Percentiles rank a stretch among this genome's conserved stretches.
These are phyloP conservation scores for Palythoa grandiflora DNA, from an alignment of 92 coral and sea anemone genomes.

Conservation along the genomic window DNA sequence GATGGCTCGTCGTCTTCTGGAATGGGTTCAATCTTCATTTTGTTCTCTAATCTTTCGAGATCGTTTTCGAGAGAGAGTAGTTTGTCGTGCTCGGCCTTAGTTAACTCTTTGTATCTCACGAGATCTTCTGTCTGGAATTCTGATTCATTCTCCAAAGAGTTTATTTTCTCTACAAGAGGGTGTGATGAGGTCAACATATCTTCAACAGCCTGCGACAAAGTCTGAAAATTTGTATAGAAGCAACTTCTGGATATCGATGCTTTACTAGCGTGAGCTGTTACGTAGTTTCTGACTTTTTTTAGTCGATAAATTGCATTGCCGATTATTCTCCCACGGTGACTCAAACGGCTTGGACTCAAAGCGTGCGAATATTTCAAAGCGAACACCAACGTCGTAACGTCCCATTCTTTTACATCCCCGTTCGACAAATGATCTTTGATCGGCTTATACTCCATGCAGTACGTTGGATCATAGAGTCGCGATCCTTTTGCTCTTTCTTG, in stretches of 20 bases:
- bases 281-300: slow-evolving; percentile 41
- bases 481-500: slow-evolving; percentile 16
- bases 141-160: slow-evolving; percentile 39
- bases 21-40: slow-evolving; percentile 25
- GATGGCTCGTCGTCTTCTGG: background rate
- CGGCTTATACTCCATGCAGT: slow-evolving; percentile 22
- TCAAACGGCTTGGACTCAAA: slow-evolving; percentile 12
- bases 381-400: slow-evolving; percentile 29
- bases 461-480: slow-evolving; percentile 47
- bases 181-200: slow-evolving; percentile 39
- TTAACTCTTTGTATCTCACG: slow-evolving; percentile 27
- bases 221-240: slow-evolving; percentile 33
- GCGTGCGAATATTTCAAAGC: slow-evolving; percentile 49
- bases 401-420: slow-evolving; percentile 60
- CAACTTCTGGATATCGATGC: slow-evolving; percentile 33
- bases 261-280: slow-evolving; percentile 41
- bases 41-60: slow-evolving; percentile 47
- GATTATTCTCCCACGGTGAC: slow-evolving; percentile 27
- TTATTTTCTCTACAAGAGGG: slow-evolving; percentile 38
- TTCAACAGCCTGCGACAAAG: slow-evolving; percentile 46
- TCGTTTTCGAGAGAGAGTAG: slow-evolving; percentile 43
- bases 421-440: slow-evolving; percentile 31
- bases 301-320: slow-evolving; percentile 28
- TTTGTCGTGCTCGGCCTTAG: background rate
- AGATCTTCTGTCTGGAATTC: slow-evolving; percentile 52